Evolutionary conservation across 2,888 invertebrate genomes (phyloP), one percentile per base, ranked within the genome.

Genomic region (Phania funesta): DNA sequence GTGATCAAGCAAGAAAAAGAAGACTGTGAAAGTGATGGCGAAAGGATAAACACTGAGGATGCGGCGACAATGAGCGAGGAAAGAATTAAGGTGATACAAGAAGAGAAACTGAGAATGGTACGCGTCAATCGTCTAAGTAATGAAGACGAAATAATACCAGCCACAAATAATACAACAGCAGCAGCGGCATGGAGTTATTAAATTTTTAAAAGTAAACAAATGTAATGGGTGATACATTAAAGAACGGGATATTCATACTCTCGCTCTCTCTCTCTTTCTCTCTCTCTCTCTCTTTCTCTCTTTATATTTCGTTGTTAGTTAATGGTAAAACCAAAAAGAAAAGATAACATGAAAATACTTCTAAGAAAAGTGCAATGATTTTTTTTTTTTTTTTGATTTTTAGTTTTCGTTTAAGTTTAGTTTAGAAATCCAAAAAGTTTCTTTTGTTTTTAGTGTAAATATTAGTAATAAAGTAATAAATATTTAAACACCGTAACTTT

Each of bases 1-100:
- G 87, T 86, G 79, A 90, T 90, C 77, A 90, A 90, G 54, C 90
- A 90, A 83, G 90, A 89, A 77, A 86, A 89, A 64, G 89, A 90
- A 64, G 90, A 90, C 38, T 89, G 89, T 24, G 87, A 86, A 80
- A 86, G 84, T 81, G 89, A 87, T 38, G 84, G 82, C 7, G 86
- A 84, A 44, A 82, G 79, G 13, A 4, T 20, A 1, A 54, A 64
- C 32, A 65, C 64, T 13, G 84, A 79, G 7, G 77, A 73, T 9
- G 44, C 24, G 6, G 18, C 26, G 3, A 52, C 54, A 2, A 68
- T 77, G 50, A 58, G 7, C 9, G 79, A 80, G 11, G 65, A 64
- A 46, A 16, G 81, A 24, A 78, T 89, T 18, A 87, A 88, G 80
- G 84, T 87, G 71, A 81, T 89, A 68, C 86, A 86, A 24, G 89